A percentile compares a stretch with the other conserved stretches of the same genome.
Evolutionary conservation across 1,140 invertebrate genomes (phyloP).

Genomic region (Megalopta genalis): DNA sequence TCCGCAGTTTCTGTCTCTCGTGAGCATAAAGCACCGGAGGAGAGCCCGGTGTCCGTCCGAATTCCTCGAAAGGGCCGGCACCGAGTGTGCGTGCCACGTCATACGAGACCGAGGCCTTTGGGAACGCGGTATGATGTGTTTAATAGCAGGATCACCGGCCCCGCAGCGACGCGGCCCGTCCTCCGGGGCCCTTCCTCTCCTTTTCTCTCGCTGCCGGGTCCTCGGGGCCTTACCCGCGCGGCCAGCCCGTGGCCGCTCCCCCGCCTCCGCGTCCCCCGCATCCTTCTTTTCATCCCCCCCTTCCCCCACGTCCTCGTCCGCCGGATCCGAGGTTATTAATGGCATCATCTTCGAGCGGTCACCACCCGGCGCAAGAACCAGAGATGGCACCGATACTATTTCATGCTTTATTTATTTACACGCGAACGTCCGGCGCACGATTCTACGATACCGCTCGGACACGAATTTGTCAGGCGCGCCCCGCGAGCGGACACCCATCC

Average conservation of each 20-base stretch:
- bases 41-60: conserved; percentile 4
- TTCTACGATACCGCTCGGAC: conserved; percentile 39
- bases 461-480: conserved; percentile 61
- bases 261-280: too few species aligned
- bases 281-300: too few species aligned
- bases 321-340: conserved; percentile 64
- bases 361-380: conserved; percentile 45
- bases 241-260: too few species aligned
- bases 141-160: conserved; percentile 54
- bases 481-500: conserved; percentile 41
- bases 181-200: background rate
- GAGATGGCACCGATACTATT: conserved; percentile 63
- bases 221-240: background rate
- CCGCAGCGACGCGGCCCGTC: background rate
- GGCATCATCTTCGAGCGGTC: conserved; percentile 56
- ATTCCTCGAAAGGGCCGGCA: conserved; percentile 47
- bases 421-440: conserved; percentile 45
- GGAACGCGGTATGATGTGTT: conserved; percentile 55
- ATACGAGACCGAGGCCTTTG: conserved; percentile 38
- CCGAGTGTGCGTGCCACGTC: conserved; percentile 53
- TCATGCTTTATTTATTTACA: conserved; percentile 69
- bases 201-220: conserved; percentile 18
- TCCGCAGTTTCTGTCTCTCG: conserved; percentile 1
- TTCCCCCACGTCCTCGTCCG: background rate
- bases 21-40: conserved; percentile 54